Evolutionary conservation across 2,113 vertebrate genomes (phyloP).

Genomic region (Nematolebias whitei): DNA sequence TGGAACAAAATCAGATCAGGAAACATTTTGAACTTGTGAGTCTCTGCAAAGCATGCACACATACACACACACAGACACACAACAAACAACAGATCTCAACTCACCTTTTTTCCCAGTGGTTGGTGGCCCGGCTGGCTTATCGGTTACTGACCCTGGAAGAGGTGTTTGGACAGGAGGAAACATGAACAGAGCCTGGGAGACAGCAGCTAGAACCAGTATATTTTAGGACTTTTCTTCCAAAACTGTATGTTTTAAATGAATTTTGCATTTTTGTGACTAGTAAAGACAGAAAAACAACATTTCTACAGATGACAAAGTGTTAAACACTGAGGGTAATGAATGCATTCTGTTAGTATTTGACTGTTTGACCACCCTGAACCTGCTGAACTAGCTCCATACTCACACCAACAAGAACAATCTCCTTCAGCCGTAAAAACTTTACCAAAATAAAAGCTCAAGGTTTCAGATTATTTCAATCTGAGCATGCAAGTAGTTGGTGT

Average conservation of each 20-base stretch:
- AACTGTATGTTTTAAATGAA: not conserved
- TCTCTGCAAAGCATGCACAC: conserved; percentile 42
- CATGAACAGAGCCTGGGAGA: conserved; percentile 30
- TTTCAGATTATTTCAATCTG: conserved; percentile 8
- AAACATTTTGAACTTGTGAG: conserved; percentile 17
- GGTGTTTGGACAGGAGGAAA: conserved; percentile 1
- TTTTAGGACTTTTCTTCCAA: conserved; percentile 2
- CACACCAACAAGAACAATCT: conserved; percentile 23
- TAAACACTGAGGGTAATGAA: conserved; percentile 1
- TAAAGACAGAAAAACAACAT: too few species aligned
- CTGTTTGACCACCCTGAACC: conserved; percentile 15
- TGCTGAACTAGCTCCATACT: not conserved
- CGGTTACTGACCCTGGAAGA: conserved; percentile 92
- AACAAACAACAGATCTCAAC: conserved; percentile 81
- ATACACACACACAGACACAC: too few species aligned
- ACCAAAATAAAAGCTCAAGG: not conserved
- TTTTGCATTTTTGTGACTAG: too few species aligned
- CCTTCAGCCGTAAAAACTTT: conserved; percentile 6
- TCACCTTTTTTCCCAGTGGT: conserved; percentile 98
- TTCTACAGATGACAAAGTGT: not conserved
- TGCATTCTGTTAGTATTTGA: conserved; percentile 53
- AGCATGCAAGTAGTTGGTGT: conserved; percentile 40
- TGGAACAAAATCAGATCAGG: conserved; percentile 31
- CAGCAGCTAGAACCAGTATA: not conserved
- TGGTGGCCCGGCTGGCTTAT: conserved; percentile 90